Base-by-base conservation (phyloP, 2,888 invertebrate species). In the Parnassius mnemosyne region DNA sequence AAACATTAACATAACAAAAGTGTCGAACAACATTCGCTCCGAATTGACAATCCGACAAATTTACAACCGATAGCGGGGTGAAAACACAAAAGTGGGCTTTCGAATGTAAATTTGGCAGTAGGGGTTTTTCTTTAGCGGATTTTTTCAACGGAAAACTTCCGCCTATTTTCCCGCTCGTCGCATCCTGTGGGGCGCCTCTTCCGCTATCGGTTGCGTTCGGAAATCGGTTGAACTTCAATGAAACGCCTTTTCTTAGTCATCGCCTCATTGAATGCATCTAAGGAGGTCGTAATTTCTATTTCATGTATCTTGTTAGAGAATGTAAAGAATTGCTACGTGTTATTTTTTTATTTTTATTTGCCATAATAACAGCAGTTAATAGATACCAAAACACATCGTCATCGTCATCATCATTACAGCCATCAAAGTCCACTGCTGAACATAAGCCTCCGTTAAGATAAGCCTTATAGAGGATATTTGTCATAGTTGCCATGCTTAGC, bases 91-190 rank as follows among this genome's bases (percentile, higher is more conserved):
- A 87, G 85, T 84, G 85, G 84, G 88, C 83, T 87, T 89, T 85
- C 84, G 82, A 77, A 90, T 90, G 89, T 86, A 90, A 91, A 90
- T 91, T 86, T 85, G 81, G 81, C 83, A 75, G 74, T 70, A 69
- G 78, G 74, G 79, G 78, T 85, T 85, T 84, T 85, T 85, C 85
- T 78, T 74, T 67, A 65, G 66, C 73, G 74, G 74, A 75, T 82
- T 84, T 85, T 85, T 78, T 76, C 77, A 76, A 78, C 77, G 80
- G 81, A 83, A 84, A 83, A 87, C 89, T 90, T 90, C 90, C 91
- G 89, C 84, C 86, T 87, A 87, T 90, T 91, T 90, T 91, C 89
- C 84, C 89, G 89, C 85, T 88, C 86, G 81, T 79, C 85, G 87
- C 87, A 83, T 86, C 80, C 87, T 86, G 86, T 84, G 81, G 72